Conservation (phyloP, 2,113 vertebrate genomes). For the Isurus oxyrinchus region DNA sequence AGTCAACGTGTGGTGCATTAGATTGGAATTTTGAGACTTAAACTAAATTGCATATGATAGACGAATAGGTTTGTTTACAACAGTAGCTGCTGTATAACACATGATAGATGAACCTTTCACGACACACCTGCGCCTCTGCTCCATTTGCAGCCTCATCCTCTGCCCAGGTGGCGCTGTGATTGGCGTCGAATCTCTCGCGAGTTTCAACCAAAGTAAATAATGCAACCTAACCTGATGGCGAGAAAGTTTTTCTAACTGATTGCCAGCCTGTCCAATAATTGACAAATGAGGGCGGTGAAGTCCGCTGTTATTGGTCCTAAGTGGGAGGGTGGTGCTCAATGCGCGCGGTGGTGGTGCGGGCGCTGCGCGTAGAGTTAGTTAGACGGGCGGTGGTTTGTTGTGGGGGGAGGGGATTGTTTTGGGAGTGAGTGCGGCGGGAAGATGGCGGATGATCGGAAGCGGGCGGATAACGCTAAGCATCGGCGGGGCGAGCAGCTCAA, state of each 20-base stretch:
- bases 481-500: conserved; percentile 97
- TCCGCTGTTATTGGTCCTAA: neutral
- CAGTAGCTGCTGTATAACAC: neutral
- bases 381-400: neutral
- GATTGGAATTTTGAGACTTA: neutral
- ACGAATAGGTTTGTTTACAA: neutral
- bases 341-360: neutral
- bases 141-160: neutral
- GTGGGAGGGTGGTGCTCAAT: neutral
- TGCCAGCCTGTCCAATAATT: neutral
- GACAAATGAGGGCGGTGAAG: fast-evolving
- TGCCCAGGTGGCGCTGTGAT: neutral
- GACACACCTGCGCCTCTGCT: neutral
- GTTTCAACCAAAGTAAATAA: neutral
- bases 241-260: neutral
- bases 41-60: neutral
- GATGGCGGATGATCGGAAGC: conserved; percentile 76
- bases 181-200: neutral
- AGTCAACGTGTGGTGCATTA: neutral
- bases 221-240: neutral
- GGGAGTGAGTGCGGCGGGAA: conserved; percentile 51
- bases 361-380: neutral
- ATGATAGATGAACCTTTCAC: neutral
- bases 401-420: neutral
- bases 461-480: conserved; percentile 75